Conservation (phyloP, 2,797 vertebrate genomes). For the Mus spretus region DNA sequence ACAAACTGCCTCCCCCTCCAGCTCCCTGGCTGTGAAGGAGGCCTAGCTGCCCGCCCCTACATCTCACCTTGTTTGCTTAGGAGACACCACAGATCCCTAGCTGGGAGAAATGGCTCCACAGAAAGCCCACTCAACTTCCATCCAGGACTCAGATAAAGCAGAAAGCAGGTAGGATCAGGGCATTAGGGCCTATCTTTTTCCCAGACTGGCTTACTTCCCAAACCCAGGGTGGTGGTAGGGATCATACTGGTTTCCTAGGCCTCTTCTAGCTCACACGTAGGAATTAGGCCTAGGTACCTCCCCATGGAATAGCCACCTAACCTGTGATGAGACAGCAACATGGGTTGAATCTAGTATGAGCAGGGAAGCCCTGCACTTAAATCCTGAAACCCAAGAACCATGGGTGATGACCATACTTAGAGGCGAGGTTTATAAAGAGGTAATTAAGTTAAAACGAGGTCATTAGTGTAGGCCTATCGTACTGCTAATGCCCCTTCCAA, state of each 20-base stretch:
- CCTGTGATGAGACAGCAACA: background rate
- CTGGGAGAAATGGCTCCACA: accelerated
- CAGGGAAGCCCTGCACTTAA: background rate
- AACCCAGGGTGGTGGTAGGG: background rate
- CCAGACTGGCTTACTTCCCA: background rate
- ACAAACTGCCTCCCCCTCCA: background rate
- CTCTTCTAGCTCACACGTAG: background rate
- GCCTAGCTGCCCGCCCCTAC: background rate
- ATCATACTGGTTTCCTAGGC: background rate
- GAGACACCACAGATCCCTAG: background rate
- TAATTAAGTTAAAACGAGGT: constrained; percentile 8
- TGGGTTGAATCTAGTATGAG: background rate
- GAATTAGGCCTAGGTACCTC: background rate
- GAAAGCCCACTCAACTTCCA: background rate
- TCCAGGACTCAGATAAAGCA: accelerated
- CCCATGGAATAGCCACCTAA: background rate
- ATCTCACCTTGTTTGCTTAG: background rate
- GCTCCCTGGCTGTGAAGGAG: accelerated
- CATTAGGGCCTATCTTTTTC: no score
- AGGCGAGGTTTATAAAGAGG: background rate
- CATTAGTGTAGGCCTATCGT: no score
- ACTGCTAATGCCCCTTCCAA: background rate
- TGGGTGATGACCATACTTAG: background rate
- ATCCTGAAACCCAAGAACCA: background rate
- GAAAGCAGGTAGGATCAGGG: no score